Conservation (phyloP, 2,113 vertebrate species). For the Archocentrus centrarchus region DNA sequence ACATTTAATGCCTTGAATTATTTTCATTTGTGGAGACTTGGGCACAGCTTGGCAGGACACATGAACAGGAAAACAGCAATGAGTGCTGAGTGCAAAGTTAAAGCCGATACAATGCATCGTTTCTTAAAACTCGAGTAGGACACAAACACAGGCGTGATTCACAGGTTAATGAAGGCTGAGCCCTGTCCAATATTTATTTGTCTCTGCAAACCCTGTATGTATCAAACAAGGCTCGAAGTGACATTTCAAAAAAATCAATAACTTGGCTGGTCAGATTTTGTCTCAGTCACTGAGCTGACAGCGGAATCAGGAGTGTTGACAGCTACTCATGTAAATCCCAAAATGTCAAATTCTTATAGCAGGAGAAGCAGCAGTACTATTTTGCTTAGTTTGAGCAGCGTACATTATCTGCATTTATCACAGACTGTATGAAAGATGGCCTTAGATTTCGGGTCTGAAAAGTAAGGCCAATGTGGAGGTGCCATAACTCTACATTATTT, state of each 20-base stretch:
- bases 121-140: constrained; percentile 44
- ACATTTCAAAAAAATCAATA: constrained; percentile 75
- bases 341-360: constrained; percentile 14
- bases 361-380: neutral
- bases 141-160: constrained; percentile 37
- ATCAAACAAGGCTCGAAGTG: constrained; percentile 58
- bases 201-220: constrained; percentile 37
- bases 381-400: neutral
- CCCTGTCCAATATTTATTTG: constrained; percentile 59
- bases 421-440: neutral
- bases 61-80: neutral
- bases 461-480: neutral
- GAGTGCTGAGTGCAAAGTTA: constrained; percentile 22
- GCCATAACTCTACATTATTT: neutral
- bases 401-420: neutral
- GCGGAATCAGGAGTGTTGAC: constrained; percentile 32
- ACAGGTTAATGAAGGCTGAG: constrained; percentile 53
- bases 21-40: neutral
- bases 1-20: neutral
- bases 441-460: neutral
- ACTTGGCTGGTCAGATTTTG: constrained; percentile 36
- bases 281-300: constrained; percentile 15
- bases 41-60: neutral
- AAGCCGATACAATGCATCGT: constrained; percentile 36
- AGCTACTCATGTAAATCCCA: constrained; percentile 42